phyloP scores from a whole-genome alignment of 1,140 invertebrate species.

The Cotesia typhae region DNA sequence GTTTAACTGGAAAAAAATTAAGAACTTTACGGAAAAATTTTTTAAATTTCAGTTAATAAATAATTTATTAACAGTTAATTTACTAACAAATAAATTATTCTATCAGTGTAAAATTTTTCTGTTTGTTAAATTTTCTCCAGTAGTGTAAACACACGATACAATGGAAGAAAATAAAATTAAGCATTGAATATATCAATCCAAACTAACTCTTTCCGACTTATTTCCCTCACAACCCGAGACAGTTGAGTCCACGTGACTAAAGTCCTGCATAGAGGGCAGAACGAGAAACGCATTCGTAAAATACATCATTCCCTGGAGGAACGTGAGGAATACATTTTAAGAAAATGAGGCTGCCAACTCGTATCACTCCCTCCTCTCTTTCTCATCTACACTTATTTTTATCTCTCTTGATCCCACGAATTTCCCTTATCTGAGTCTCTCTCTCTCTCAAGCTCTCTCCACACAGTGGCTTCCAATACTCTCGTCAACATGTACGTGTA shows the following conservation, averaged over 20 bases:
- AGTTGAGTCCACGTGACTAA: background rate
- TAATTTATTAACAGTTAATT: too few relatives aligned
- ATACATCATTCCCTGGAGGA: conserved; percentile 36
- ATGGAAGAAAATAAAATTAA: background rate
- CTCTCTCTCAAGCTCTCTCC: background rate
- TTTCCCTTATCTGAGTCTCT: conserved; percentile 1
- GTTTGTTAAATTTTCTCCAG: background rate
- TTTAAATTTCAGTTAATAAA: too few relatives aligned
- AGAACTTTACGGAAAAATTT: too few relatives aligned
- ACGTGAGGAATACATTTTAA: conserved; percentile 41
- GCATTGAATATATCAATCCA: background rate
- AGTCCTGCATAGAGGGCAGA: conserved; percentile 14
- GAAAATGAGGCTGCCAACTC: conserved; percentile 37
- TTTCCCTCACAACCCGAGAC: conserved; percentile 3
- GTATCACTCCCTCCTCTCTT: conserved; percentile 19
- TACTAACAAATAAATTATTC: too few relatives aligned
- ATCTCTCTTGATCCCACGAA: background rate
- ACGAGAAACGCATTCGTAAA: conserved; percentile 35
- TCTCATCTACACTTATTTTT: conserved; percentile 14
- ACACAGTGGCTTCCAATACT: conserved; percentile 10
- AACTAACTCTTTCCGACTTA: background rate
- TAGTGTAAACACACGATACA: background rate
- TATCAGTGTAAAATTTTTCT: too few relatives aligned
- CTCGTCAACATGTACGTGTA: conserved; percentile 22
- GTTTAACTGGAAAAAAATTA: too few relatives aligned